These are phyloP conservation scores for Sapajus apella DNA, from an alignment of 2,113 vertebrate species.

Conservation along the genomic window DNA sequence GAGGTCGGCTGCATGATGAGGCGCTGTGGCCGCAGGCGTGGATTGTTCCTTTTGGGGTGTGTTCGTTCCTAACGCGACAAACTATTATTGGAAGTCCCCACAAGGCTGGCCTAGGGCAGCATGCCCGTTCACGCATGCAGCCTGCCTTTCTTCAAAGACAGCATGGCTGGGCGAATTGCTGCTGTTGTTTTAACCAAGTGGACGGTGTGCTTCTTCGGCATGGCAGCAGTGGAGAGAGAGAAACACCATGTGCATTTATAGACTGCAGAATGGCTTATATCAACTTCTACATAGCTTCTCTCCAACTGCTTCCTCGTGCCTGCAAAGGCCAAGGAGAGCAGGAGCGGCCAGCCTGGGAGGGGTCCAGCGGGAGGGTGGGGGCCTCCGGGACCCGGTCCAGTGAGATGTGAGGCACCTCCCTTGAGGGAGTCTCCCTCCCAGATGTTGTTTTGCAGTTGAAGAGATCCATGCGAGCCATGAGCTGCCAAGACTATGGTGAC, in stretches of 20 bases:
- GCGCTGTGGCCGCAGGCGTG: fast-evolving
- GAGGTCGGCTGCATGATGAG: fast-evolving
- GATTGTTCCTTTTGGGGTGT: fast-evolving
- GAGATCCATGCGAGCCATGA: background rate
- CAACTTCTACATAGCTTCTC: background rate
- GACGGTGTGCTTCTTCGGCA: background rate
- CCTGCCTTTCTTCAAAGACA: background rate
- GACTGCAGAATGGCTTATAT: background rate
- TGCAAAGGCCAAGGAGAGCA: background rate
- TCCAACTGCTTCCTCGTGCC: fast-evolving
- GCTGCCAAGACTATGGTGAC: background rate
- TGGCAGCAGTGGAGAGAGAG: fast-evolving
- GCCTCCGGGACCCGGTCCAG: fast-evolving
- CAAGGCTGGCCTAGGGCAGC: fast-evolving
- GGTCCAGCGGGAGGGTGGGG: fast-evolving
- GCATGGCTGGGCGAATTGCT: background rate
- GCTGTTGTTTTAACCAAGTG: background rate
- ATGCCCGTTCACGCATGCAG: fast-evolving
- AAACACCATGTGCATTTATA: background rate
- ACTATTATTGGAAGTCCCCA: background rate
- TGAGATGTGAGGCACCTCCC: fast-evolving
- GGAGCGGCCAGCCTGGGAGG: fast-evolving
- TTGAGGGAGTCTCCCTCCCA: background rate
- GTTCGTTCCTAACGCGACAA: background rate
- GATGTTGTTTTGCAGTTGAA: background rate